phyloP scores from a whole-genome alignment of 2,113 vertebrate genomes.

The Arizona elegans region DNA sequence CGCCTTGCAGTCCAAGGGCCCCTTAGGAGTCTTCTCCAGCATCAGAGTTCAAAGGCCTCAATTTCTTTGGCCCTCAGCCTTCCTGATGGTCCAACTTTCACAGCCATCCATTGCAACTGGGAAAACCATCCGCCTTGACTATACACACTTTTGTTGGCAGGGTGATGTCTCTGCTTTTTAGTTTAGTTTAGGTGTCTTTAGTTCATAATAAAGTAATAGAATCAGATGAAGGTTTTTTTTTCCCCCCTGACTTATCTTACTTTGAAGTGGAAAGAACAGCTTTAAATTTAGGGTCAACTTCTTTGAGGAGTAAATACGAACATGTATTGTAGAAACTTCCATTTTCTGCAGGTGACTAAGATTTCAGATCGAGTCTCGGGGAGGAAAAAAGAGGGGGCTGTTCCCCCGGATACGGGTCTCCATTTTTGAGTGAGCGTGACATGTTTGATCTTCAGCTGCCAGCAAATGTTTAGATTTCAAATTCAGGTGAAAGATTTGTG shows the following conservation, averaged over 20 bases:
- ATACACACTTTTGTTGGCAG: too few species aligned
- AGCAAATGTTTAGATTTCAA: background rate
- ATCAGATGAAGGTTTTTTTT: background rate
- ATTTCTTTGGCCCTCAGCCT: too few species aligned
- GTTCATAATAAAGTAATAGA: background rate
- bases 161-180: too few species aligned
- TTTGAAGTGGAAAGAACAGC: background rate
- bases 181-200: background rate
- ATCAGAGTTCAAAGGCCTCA: too few species aligned
- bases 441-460: background rate
- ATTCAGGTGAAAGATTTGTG: background rate
- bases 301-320: background rate
- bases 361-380: background rate
- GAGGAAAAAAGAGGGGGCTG: rapidly evolving
- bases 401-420: background rate
- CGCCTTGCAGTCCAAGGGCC: too few species aligned
- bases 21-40: too few species aligned
- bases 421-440: background rate
- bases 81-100: too few species aligned
- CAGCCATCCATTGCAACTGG: too few species aligned
- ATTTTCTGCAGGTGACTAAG: background rate
- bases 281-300: background rate
- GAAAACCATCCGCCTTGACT: too few species aligned
- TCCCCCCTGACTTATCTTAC: background rate
- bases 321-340: background rate